phyloP scores from a whole-genome alignment of 2,797 vertebrate genomes.

The Epinephelus malabaricus region DNA sequence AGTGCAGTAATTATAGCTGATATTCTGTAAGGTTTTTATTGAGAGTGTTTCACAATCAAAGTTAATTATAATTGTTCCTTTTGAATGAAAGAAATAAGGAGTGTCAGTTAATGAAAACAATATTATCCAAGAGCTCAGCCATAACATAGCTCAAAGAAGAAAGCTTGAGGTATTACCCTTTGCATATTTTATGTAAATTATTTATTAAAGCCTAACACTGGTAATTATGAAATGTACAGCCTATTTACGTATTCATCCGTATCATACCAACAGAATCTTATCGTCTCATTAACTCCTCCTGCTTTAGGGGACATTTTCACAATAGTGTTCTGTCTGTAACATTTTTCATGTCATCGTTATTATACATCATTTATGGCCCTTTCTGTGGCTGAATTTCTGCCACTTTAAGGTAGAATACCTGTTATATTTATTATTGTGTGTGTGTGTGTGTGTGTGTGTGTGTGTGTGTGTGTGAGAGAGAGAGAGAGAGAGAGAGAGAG shows the following conservation, averaged over 20 bases:
- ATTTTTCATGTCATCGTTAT: background rate
- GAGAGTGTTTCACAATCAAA: background rate
- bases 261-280: conserved; percentile 10
- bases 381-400: background rate
- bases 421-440: background rate
- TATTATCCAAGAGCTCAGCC: conserved; percentile 1
- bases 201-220: conserved; percentile 13
- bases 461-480: background rate
- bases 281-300: background rate
- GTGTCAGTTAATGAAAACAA: conserved; percentile 9
- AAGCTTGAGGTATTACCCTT: background rate
- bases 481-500: too few species aligned
- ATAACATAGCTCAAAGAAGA: conserved; percentile 27
- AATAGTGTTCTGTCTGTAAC: background rate
- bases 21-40: background rate
- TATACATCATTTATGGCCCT: background rate
- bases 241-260: conserved; percentile 8
- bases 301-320: background rate
- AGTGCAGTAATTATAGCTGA: too few species aligned
- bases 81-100: conserved; percentile 1
- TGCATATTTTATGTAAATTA: conserved; percentile 19
- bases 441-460: background rate
- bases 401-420: background rate
- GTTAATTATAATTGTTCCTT: background rate
- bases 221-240: conserved; percentile 10